phyloP scores from a whole-genome alignment of 2,113 vertebrate genomes.

The Galeopterus variegatus region DNA sequence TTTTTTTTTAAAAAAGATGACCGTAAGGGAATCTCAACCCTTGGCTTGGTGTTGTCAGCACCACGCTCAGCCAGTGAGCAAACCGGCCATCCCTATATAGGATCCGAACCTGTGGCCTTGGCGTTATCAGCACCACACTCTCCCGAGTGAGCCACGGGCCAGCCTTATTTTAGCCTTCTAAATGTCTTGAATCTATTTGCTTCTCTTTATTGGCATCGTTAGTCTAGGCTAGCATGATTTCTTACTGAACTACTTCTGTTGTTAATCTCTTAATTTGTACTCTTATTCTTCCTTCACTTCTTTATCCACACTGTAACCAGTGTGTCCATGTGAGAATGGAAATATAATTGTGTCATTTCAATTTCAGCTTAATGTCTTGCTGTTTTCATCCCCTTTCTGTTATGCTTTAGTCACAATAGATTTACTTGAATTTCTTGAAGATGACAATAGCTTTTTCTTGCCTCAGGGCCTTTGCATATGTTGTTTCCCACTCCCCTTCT shows the following conservation, averaged over 20 bases:
- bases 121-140: too few relatives aligned
- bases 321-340: constrained; percentile 18
- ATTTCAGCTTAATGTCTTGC: not conserved
- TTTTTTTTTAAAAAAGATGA: too few relatives aligned
- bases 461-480: not conserved
- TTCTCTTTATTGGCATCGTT: not conserved
- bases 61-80: too few relatives aligned
- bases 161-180: not conserved
- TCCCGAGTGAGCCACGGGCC: too few relatives aligned
- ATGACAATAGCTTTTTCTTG: not conserved
- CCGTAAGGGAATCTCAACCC: too few relatives aligned
- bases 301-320: not conserved
- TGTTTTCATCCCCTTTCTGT: not conserved
- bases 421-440: constrained; percentile 25
- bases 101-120: too few relatives aligned
- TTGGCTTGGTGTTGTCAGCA: too few relatives aligned
- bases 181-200: not conserved
- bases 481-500: not conserved
- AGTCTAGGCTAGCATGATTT: not conserved
- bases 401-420: not conserved
- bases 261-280: not conserved
- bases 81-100: too few relatives aligned
- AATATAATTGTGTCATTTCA: not conserved
- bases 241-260: not conserved
- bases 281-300: not conserved